Evolutionary conservation across 1,140 invertebrate genomes (phyloP).

Genomic region (Steinernema khuongi): DNA sequence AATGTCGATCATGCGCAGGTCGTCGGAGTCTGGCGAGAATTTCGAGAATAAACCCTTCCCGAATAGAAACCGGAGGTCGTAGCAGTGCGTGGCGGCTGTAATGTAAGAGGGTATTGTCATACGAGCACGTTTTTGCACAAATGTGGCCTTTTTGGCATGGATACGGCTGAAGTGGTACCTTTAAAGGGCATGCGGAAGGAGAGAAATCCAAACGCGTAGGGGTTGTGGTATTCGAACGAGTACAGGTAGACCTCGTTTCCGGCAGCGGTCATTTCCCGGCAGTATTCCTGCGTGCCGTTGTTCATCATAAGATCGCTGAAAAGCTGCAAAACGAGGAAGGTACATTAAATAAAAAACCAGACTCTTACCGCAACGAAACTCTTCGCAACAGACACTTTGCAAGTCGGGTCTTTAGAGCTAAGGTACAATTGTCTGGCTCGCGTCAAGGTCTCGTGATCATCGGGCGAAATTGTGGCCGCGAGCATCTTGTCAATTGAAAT

Average conservation of each 20-base stretch:
- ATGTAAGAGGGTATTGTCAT: background rate
- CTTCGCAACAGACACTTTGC: background rate
- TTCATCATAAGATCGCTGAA: slow-evolving; percentile 19
- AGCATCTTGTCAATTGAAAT: slow-evolving; percentile 1
- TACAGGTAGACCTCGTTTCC: slow-evolving; percentile 19
- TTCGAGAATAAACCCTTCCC: slow-evolving; percentile 5
- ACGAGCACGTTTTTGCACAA: too few relatives aligned
- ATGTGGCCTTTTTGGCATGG: too few relatives aligned
- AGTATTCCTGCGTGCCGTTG: slow-evolving; percentile 15
- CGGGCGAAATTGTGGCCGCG: background rate
- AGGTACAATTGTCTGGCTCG: background rate
- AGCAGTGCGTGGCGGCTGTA: slow-evolving; percentile 16
- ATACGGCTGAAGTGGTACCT: too few relatives aligned
- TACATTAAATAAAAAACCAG: background rate
- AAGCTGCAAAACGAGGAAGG: too few relatives aligned
- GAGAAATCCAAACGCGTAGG: background rate
- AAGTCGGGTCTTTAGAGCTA: background rate
- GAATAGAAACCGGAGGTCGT: slow-evolving; percentile 11
- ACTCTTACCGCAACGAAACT: background rate
- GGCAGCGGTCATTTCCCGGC: background rate
- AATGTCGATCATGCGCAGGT: slow-evolving; percentile 7
- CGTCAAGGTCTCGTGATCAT: background rate
- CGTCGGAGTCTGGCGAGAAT: background rate
- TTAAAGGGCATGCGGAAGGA: slow-evolving; percentile 2
- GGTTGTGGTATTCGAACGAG: slow-evolving; percentile 2